A percentile compares a stretch with the other conserved stretches of the same genome.
phyloP scores from a whole-genome alignment of 1,140 invertebrate genomes.

The Nixonia krombeini region DNA sequence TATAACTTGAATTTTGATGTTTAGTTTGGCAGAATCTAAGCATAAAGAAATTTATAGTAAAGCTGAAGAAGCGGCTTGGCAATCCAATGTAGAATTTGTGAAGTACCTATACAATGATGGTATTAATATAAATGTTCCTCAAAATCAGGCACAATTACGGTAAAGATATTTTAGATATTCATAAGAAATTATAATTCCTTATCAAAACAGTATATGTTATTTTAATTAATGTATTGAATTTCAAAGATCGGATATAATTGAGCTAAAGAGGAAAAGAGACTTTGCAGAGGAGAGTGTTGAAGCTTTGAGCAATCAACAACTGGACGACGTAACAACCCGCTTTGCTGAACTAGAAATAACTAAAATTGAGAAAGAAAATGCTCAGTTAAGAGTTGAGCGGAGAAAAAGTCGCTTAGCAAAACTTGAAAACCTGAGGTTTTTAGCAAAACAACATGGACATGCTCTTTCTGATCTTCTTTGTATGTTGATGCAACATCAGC shows the following conservation, averaged over 20 bases:
- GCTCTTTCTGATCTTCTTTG: slow-evolving; percentile 59
- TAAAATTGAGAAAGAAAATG: slow-evolving; percentile 52
- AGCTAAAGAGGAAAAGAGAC: slow-evolving; percentile 53
- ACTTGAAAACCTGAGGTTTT: slow-evolving; percentile 51
- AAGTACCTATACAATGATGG: slow-evolving; percentile 56
- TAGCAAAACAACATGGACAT: slow-evolving; percentile 58
- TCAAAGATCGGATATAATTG: slow-evolving; percentile 55
- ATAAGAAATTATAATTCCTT: background rate
- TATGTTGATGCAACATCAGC: slow-evolving; percentile 62
- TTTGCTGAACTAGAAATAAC: slow-evolving; percentile 51
- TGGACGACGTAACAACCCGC: slow-evolving; percentile 45
- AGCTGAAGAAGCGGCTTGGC: slow-evolving; percentile 39
- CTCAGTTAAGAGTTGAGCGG: slow-evolving; percentile 41
- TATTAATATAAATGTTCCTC: slow-evolving; percentile 48
- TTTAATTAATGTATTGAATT: slow-evolving; percentile 17
- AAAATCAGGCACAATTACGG: slow-evolving; percentile 28
- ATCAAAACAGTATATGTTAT: background rate
- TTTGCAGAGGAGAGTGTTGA: slow-evolving; percentile 57
- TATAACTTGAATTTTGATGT: slow-evolving; percentile 13
- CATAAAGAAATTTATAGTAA: slow-evolving; percentile 51
- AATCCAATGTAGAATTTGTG: slow-evolving; percentile 36
- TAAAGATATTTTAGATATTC: slow-evolving; percentile 17
- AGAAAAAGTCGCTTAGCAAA: slow-evolving; percentile 49
- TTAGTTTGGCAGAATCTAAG: slow-evolving; percentile 43
- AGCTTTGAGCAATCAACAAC: slow-evolving; percentile 49